These are phyloP conservation scores for Isurus oxyrinchus DNA, from an alignment of 2,113 vertebrate species.

Conservation along the genomic window DNA sequence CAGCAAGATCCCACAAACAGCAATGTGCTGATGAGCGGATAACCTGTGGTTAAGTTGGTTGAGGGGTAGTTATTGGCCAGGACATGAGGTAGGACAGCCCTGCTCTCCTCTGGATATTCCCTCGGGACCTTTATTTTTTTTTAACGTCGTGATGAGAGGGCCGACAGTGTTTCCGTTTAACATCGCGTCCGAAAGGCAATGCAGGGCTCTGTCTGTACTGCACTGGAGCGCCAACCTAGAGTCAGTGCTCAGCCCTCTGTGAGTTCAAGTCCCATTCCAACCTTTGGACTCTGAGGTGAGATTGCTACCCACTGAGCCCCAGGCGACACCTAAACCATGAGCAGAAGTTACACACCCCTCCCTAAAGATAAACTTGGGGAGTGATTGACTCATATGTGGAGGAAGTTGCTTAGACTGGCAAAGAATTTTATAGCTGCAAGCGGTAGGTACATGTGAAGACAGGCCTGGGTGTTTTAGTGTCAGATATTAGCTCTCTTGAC, in stretches of 20 bases:
- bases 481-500: background rate
- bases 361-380: background rate
- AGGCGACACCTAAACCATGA: background rate
- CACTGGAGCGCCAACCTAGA: background rate
- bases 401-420: background rate
- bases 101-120: background rate
- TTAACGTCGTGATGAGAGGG: too few species aligned
- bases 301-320: background rate
- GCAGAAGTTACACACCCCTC: background rate
- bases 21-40: background rate
- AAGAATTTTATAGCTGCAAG: conserved; percentile 14
- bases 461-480: background rate
- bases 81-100: background rate
- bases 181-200: background rate
- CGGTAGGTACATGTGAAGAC: background rate
- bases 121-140: too few species aligned
- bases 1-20: background rate
- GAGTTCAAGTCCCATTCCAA: too few species aligned
- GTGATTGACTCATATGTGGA: background rate
- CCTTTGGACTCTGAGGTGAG: background rate
- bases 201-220: background rate
- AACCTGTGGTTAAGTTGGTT: background rate
- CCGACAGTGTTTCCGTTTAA: background rate
- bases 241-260: background rate
- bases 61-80: background rate